phyloP scores from a whole-genome alignment of 2,797 vertebrate species.

The Nannoperca obscura region DNA sequence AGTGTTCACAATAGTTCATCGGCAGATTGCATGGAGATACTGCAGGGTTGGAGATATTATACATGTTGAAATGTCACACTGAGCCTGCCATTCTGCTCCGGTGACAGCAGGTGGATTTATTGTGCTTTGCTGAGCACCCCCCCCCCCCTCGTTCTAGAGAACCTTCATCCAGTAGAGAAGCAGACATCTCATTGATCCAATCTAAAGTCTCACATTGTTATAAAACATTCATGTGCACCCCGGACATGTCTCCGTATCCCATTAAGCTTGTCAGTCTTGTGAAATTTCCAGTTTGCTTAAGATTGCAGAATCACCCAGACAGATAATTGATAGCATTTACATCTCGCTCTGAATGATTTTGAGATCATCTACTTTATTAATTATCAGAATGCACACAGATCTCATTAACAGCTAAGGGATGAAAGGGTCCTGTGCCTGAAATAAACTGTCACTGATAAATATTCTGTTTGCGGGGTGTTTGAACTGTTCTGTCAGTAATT shows the following conservation, averaged over 20 bases:
- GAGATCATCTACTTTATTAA: conserved; percentile 62
- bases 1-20: conserved; percentile 49
- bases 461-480: conserved; percentile 55
- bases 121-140: conserved; percentile 23
- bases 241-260: conserved; percentile 24
- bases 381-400: conserved; percentile 57
- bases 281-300: conserved; percentile 54
- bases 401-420: conserved; percentile 62
- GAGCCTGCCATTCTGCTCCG: conserved; percentile 47
- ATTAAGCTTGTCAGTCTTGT: conserved; percentile 50
- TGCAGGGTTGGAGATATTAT: conserved; percentile 44
- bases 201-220: conserved; percentile 51
- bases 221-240: conserved; percentile 58
- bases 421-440: conserved; percentile 55
- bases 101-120: conserved; percentile 57
- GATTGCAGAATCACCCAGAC: conserved; percentile 46
- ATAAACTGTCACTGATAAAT: conserved; percentile 67
- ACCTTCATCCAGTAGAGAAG: conserved; percentile 34
- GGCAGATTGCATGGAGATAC: conserved; percentile 58
- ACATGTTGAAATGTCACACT: conserved; percentile 67
- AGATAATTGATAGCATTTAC: conserved; percentile 60
- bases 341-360: conserved; percentile 42
- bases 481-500: conserved; percentile 61
- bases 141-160: conserved; percentile 17
- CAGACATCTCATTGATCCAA: conserved; percentile 59